Evolutionary conservation across 2,797 vertebrate genomes (phyloP), one percentile per base, ranked within the genome.

Genomic region (Acropternis orthonyx): DNA sequence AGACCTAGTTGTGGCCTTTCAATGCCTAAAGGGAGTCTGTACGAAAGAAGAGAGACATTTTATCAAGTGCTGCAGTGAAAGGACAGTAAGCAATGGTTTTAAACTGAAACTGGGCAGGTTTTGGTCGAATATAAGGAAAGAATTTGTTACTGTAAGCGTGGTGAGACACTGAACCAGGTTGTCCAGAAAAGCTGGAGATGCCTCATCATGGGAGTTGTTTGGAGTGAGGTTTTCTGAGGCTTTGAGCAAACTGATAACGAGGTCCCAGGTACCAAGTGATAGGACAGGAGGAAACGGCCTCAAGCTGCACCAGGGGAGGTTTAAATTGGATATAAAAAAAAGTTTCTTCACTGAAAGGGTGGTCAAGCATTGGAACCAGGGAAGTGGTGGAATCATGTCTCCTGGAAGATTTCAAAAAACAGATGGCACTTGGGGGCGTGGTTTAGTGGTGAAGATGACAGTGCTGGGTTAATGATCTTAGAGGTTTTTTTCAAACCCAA

Each of bases 361-460:
- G 13, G 24, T 36, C 26, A 52, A 28, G 10, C 26, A 10, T 7
- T 66, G 30, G 15, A 65, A 58, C 7, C 44, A 52, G 34, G 10
- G 8, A 46, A 58, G 17, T 11, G 10, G 22, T 52, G 37, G 52
- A 41, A 39, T 52, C 17, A 52, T 3, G 12, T 16, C 15, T 26
- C 6, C 10, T 46, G 44, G 20, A 67, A 73, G 12, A 1, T 2
- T 36, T 71, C 28, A 52, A 59, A 51, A 58, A 23, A 6, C 6
- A 4, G 1, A 3, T 83, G 52, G n/a, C 37, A 9, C 3, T 0
- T 65, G 6, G 6, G 44, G 16, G n/a, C 27, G 11, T 1, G 3
- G 24, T 58, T 65, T 46, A 19, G 8, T 13, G 49, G 28, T 16
- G n/a, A 58, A 58, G 51, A 20, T 15, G 5, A 7, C 28, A 83